phyloP scores from a whole-genome alignment of 2,113 vertebrate genomes.

The Aspidoscelis tigris region DNA sequence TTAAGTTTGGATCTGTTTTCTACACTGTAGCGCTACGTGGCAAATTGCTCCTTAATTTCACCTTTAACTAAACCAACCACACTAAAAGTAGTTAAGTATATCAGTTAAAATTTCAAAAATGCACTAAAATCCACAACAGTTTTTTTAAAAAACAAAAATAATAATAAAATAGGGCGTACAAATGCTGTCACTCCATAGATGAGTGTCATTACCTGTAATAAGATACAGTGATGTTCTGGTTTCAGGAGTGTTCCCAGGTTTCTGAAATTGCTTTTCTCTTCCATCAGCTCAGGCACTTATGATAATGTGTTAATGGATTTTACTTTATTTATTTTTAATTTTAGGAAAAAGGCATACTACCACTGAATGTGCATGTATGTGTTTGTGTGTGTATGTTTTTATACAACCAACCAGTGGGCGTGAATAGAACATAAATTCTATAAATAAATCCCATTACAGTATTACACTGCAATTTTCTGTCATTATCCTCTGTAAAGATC shows the following conservation, averaged over 20 bases:
- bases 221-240: conserved; percentile 29
- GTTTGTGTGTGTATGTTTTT: conserved; percentile 6
- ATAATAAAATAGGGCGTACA: neutral
- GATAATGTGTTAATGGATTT: conserved; percentile 44
- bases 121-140: neutral
- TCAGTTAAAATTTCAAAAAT: neutral
- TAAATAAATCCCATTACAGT: conserved; percentile 71
- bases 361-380: neutral
- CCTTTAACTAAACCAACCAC: neutral
- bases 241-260: conserved; percentile 59
- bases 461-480: conserved; percentile 70
- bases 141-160: too few species aligned
- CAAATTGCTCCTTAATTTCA: neutral
- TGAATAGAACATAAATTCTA: conserved; percentile 64
- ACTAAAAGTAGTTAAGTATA: neutral
- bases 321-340: too few species aligned
- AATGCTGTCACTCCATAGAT: conserved; percentile 19
- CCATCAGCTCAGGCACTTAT: conserved; percentile 65
- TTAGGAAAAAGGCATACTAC: neutral
- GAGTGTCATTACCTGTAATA: conserved; percentile 53
- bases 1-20: neutral
- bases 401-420: conserved; percentile 49
- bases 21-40: neutral
- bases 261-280: conserved; percentile 64
- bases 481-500: conserved; percentile 66